Conservation (phyloP, 2,797 vertebrate species). For the Pseudochirops corinnae region DNA sequence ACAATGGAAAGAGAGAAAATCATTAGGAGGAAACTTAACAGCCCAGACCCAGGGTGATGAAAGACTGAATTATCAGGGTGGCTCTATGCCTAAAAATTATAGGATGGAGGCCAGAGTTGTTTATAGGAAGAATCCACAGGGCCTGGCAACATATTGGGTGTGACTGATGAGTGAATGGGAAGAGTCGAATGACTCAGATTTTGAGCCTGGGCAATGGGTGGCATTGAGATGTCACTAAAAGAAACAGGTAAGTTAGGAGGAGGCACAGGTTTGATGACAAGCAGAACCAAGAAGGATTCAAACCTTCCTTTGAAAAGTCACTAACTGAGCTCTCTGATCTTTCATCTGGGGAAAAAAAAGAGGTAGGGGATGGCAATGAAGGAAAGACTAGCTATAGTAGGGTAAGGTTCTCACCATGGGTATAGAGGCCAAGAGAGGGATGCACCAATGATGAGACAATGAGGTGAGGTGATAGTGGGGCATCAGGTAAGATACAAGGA, state of each 20-base stretch:
- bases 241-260: neutral
- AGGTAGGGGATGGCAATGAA: neutral
- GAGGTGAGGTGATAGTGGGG: neutral
- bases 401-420: neutral
- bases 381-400: neutral
- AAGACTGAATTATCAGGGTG: neutral
- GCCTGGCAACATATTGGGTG: neutral
- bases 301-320: neutral
- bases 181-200: neutral
- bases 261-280: fast-evolving
- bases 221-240: neutral
- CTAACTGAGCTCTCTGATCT: neutral
- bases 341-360: neutral
- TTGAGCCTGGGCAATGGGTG: neutral
- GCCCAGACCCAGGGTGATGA: neutral
- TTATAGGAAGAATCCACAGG: neutral
- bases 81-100: neutral
- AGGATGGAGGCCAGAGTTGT: no score
- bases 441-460: neutral
- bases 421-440: neutral
- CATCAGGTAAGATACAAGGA: neutral
- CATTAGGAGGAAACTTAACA: neutral
- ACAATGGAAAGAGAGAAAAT: neutral
- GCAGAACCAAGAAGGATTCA: neutral
- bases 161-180: neutral